Evolutionary conservation across 2,888 invertebrate genomes (phyloP).

Genomic region (Lucinisca nassula): DNA sequence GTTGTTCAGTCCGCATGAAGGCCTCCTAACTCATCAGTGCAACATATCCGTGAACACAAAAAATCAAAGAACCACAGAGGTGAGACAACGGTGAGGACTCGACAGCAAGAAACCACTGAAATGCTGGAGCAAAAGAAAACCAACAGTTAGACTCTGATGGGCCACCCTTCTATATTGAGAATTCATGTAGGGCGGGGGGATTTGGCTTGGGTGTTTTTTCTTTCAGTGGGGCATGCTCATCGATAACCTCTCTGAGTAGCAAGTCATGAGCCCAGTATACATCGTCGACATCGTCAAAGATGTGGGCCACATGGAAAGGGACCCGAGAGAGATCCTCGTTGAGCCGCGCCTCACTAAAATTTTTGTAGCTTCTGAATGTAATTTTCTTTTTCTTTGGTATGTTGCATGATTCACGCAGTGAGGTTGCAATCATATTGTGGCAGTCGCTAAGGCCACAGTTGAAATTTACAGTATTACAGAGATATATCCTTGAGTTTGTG

Average conservation of each 20-base stretch:
- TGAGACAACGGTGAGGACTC: too few relatives aligned
- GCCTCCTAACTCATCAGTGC: too few relatives aligned
- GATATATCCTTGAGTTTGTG: background rate
- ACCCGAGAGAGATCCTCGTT: conserved; percentile 8
- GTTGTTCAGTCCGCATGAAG: too few relatives aligned
- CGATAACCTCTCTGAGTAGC: background rate
- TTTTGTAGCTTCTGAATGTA: background rate
- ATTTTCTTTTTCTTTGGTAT: background rate
- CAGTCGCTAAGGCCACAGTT: conserved; percentile 15
- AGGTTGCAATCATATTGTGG: conserved; percentile 1
- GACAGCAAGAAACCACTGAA: too few relatives aligned
- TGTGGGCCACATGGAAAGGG: conserved; percentile 22
- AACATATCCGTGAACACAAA: too few relatives aligned
- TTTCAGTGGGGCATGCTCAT: background rate
- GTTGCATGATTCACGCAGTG: background rate
- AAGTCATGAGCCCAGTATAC: conserved; percentile 22
- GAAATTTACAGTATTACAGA: background rate
- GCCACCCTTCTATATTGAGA: background rate
- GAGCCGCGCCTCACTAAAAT: background rate
- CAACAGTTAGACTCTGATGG: too few relatives aligned
- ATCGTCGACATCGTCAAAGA: conserved; percentile 26
- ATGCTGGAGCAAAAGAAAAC: too few relatives aligned
- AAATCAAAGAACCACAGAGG: too few relatives aligned
- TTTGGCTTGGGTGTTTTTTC: background rate
- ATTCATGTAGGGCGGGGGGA: background rate